Conservation (phyloP, 1,140 invertebrate genomes). For the Drosophila equinoxialis region DNA sequence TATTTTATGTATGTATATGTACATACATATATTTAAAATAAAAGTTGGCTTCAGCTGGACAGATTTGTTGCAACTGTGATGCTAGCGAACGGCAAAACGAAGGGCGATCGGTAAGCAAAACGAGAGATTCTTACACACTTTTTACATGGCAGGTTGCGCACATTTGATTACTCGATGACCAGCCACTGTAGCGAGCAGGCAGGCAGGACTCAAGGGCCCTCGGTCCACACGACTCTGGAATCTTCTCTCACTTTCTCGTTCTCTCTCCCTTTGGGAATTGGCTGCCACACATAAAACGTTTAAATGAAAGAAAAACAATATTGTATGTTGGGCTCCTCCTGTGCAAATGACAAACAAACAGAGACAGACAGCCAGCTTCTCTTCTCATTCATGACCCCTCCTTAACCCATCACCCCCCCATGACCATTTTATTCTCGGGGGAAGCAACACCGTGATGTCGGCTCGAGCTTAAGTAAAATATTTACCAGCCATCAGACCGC, state of each 20-base stretch:
- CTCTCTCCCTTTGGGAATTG: slow-evolving; percentile 17
- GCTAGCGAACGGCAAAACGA: background rate
- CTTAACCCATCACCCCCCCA: background rate
- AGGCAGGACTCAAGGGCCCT: slow-evolving; percentile 3
- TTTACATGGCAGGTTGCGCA: slow-evolving; percentile 71
- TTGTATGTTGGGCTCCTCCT: slow-evolving; percentile 7
- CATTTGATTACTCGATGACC: slow-evolving; percentile 76
- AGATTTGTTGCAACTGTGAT: slow-evolving; percentile 5
- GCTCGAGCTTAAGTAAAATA: slow-evolving; percentile 60
- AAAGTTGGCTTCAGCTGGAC: slow-evolving; percentile 22
- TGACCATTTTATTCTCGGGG: slow-evolving; percentile 12
- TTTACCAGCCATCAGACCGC: slow-evolving; percentile 70
- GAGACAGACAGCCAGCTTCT: slow-evolving; percentile 15
- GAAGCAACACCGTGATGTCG: slow-evolving; percentile 15
- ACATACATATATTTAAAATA: slow-evolving; percentile 38
- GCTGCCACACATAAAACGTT: slow-evolving; percentile 51
- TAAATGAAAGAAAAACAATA: slow-evolving; percentile 59
- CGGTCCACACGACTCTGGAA: background rate
- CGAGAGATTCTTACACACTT: slow-evolving; percentile 45
- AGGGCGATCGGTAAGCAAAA: background rate
- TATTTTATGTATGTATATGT: slow-evolving; percentile 43
- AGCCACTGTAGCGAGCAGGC: slow-evolving; percentile 41
- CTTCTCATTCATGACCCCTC: background rate
- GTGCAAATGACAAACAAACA: slow-evolving; percentile 54
- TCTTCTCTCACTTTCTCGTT: slow-evolving; percentile 22